Evolutionary conservation across 2,113 vertebrate species (phyloP).

Genomic region (Monopterus albus): DNA sequence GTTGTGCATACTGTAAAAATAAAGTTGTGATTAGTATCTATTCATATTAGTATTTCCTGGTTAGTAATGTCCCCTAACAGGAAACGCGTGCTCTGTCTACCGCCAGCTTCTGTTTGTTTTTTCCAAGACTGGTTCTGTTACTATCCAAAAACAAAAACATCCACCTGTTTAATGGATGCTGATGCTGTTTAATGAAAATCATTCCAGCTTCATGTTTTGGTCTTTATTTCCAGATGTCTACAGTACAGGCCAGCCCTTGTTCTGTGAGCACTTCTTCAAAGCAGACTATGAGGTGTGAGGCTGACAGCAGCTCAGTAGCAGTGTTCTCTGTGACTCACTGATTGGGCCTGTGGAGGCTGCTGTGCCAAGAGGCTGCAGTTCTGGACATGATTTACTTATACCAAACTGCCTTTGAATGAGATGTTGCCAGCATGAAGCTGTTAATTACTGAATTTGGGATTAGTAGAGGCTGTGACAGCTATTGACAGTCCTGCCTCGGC

Average conservation of each 20-base stretch:
- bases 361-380: background rate
- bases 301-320: background rate
- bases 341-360: constrained; percentile 11
- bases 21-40: no score
- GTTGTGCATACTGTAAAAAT: no score
- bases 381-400: constrained; percentile 8
- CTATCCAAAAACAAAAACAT: no score
- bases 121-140: no score
- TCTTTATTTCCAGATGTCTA: background rate
- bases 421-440: constrained; percentile 5
- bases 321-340: background rate
- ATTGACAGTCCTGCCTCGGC: background rate
- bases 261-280: background rate
- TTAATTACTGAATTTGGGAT: constrained; percentile 35
- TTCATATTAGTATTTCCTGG: no score
- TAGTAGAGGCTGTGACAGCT: constrained; percentile 11
- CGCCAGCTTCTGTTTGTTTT: no score
- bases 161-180: no score
- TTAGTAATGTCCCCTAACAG: no score
- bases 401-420: background rate
- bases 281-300: background rate
- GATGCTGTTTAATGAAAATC: no score
- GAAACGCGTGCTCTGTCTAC: no score
- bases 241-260: background rate
- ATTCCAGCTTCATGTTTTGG: background rate